These are phyloP conservation scores for Cerastoderma edule DNA, from an alignment of 2,888 invertebrate genomes.

Conservation along the genomic window DNA sequence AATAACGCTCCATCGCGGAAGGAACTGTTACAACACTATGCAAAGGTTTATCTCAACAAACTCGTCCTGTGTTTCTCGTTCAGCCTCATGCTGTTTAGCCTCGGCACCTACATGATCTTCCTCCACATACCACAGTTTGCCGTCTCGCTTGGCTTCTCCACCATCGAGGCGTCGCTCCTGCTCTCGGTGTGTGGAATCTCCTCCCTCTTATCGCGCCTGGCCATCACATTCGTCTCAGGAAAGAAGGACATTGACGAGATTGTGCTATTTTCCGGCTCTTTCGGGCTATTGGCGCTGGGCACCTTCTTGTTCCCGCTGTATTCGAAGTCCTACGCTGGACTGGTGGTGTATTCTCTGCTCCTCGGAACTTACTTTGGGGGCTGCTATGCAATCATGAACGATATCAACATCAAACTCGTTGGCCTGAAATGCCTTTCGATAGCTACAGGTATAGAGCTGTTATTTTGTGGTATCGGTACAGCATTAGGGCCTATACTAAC, in stretches of 20 bases:
- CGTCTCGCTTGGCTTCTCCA: conserved; percentile 42
- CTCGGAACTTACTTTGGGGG: conserved; percentile 64
- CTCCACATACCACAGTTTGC: conserved; percentile 60
- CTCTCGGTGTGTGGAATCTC: conserved; percentile 59
- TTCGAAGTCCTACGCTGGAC: conserved; percentile 49
- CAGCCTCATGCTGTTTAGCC: conserved; percentile 52
- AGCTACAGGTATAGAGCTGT: conserved; percentile 59
- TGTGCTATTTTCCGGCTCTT: conserved; percentile 56
- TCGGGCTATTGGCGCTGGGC: conserved; percentile 53
- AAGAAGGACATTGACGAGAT: conserved; percentile 60
- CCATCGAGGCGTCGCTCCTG: conserved; percentile 43
- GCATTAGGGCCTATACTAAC: conserved; percentile 61
- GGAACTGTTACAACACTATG: conserved; percentile 45
- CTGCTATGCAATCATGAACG: conserved; percentile 64
- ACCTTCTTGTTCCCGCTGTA: conserved; percentile 61
- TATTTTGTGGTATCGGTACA: conserved; percentile 56
- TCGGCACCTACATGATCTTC: conserved; percentile 65
- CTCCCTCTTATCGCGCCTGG: conserved; percentile 54
- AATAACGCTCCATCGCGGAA: conserved; percentile 27
- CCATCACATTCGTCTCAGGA: conserved; percentile 53
- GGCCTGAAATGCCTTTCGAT: conserved; percentile 54
- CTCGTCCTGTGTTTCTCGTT: conserved; percentile 55
- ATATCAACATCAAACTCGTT: conserved; percentile 56
- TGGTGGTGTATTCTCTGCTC: conserved; percentile 53
- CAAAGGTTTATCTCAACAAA: conserved; percentile 56